Evolutionary conservation across 2,797 vertebrate species (phyloP).

Genomic region (Synaphobranchus kaupii): DNA sequence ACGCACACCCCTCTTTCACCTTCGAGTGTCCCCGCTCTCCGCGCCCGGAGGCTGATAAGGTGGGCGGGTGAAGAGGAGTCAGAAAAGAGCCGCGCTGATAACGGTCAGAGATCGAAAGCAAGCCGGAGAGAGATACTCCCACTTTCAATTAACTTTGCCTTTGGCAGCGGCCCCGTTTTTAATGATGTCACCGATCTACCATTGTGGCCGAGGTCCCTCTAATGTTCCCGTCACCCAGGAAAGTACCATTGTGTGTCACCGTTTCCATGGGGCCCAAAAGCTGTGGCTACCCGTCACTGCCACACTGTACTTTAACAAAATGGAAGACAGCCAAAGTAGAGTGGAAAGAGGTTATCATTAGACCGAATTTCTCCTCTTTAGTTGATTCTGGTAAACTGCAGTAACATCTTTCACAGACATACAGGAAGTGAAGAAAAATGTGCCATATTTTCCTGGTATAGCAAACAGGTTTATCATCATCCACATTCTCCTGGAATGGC

Average conservation of each 20-base stretch:
- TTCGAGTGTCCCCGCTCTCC: not conserved
- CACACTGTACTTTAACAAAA: not conserved
- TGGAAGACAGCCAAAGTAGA: not conserved
- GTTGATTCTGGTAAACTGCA: not conserved
- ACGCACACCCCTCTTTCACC: not conserved
- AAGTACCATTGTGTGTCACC: not conserved
- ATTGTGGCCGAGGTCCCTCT: not conserved
- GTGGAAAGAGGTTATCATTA: not conserved
- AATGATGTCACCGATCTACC: not conserved
- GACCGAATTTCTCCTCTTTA: not conserved
- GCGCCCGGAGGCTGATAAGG: not conserved
- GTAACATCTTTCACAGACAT: not conserved
- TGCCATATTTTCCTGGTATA: too few species aligned
- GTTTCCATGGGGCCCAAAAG: not conserved
- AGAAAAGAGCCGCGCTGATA: slow-evolving; percentile 5
- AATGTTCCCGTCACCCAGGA: not conserved
- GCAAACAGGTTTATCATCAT: too few species aligned
- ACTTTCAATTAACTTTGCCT: slow-evolving; percentile 26
- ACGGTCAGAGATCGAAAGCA: not conserved
- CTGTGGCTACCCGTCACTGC: not conserved
- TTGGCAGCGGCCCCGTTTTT: not conserved
- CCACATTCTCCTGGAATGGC: too few species aligned
- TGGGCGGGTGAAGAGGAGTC: not conserved
- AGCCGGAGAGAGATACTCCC: not conserved
- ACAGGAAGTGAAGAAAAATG: too few species aligned